Conservation (phyloP, 2,888 invertebrate species). For the Kuschelorhynchus macadamiae region DNA sequence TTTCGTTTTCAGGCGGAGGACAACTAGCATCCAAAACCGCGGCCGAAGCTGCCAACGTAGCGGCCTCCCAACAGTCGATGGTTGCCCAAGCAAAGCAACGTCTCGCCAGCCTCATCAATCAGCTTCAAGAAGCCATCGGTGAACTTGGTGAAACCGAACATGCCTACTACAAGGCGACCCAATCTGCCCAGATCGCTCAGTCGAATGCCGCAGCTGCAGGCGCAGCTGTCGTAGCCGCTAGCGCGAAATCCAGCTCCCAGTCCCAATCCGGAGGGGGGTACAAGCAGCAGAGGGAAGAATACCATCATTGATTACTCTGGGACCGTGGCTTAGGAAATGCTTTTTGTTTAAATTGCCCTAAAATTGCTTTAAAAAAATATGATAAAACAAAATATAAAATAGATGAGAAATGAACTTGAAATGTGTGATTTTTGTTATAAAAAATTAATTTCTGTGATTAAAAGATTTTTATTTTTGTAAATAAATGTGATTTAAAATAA, state of each 20-base stretch:
- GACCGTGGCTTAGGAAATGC: no score
- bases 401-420: no score
- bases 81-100: slow-evolving; percentile 74
- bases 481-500: background rate
- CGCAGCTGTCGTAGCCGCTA: slow-evolving; percentile 53
- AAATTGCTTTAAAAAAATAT: no score
- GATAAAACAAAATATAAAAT: no score
- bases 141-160: slow-evolving; percentile 80
- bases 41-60: slow-evolving; percentile 51
- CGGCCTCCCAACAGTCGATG: slow-evolving; percentile 55
- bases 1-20: slow-evolving; percentile 47
- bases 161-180: slow-evolving; percentile 77
- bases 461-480: background rate
- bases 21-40: slow-evolving; percentile 53
- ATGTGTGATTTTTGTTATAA: background rate
- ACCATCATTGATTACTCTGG: no score
- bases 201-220: slow-evolving; percentile 77
- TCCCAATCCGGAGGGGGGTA: background rate
- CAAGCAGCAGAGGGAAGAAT: slow-evolving; percentile 14
- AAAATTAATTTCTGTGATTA: no score
- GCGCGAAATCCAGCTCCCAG: slow-evolving; percentile 46
- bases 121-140: slow-evolving; percentile 75
- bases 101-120: slow-evolving; percentile 76
- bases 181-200: slow-evolving; percentile 78
- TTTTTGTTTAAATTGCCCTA: no score